phyloP scores from a whole-genome alignment of 2,797 vertebrate species.

The Anguilla marmorata region DNA sequence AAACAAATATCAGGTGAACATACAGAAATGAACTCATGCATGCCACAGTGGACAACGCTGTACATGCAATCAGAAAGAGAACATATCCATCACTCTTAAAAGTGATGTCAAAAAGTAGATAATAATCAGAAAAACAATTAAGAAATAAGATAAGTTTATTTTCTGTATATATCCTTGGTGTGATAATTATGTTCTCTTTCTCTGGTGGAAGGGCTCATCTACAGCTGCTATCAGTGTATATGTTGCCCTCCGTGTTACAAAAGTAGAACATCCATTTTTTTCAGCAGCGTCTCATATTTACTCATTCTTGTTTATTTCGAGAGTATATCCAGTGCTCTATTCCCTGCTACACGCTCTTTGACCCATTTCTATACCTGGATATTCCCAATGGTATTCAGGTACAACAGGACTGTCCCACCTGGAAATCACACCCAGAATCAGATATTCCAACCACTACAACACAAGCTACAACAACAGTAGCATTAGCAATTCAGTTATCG shows the following conservation, averaged over 20 bases:
- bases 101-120: not conserved
- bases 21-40: not conserved
- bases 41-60: not conserved
- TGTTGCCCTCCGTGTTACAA: not conserved
- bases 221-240: not conserved
- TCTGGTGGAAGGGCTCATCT: not conserved
- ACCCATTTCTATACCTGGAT: slow-evolving; percentile 4
- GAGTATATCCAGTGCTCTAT: not conserved
- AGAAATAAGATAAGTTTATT: not conserved
- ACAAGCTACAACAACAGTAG: not conserved
- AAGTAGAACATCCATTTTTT: not conserved
- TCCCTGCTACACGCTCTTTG: not conserved
- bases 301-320: not conserved
- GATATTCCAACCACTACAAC: not conserved
- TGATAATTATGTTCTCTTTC: not conserved
- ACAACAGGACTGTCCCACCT: not conserved
- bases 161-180: not conserved
- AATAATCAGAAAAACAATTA: not conserved
- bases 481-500: not conserved
- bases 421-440: not conserved
- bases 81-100: not conserved
- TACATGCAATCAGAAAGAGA: not conserved
- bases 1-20: not conserved
- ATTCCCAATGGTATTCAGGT: not conserved
- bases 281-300: not conserved